Base-by-base conservation (phyloP, 2,113 vertebrate genomes). In the Colinus virginianus region DNA sequence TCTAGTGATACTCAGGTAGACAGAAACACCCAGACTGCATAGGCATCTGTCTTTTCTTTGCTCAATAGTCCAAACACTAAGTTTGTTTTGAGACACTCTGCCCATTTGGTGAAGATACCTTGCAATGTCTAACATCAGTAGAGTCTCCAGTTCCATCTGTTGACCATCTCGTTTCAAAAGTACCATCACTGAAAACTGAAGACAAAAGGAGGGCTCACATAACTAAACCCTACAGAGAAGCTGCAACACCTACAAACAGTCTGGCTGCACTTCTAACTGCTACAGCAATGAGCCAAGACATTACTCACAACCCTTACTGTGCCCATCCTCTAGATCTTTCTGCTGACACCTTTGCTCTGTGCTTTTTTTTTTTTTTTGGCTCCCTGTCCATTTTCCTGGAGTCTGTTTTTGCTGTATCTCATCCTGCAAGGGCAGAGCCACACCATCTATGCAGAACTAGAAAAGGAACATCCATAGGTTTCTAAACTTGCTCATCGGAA, bases 361-460 rank as follows among this genome's bases (percentile, higher is more conserved):
- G 20, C 53, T 72, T 77, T 53, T 53, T 48, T 68, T 53, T 53
- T 48, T 68, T 89, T 86, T 36, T 36, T 36, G 7, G 53, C n/a
- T 84, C 75, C 68, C 75, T 71, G 20, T 61, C 34, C 26, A n/a
- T 51, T 79, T 95, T 78, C 38, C 58, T 64, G 84, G 46, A 58
- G 68, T 84, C 46, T 93, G 23, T 63, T 75, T 84, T 71, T 25
- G 28, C 62, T 62, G 18, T 26, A 19, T 75, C 49, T 78, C n/a
- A 51, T 76, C 84, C 62, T 78, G 5, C 14, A 83, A 79, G 46
- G 16, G 61, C 38, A 68, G 56, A 96, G 88, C 93, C 90, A 93
- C 56, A 48, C 55, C 30, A 36, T 69, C 91, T 94, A 95, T 67
- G 67, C 91, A 94, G 87, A 97, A 94, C 58, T 12, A 94, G 70